Evolutionary conservation across 2,797 vertebrate genomes (phyloP).

Genomic region (Cephalopachus bancanus): DNA sequence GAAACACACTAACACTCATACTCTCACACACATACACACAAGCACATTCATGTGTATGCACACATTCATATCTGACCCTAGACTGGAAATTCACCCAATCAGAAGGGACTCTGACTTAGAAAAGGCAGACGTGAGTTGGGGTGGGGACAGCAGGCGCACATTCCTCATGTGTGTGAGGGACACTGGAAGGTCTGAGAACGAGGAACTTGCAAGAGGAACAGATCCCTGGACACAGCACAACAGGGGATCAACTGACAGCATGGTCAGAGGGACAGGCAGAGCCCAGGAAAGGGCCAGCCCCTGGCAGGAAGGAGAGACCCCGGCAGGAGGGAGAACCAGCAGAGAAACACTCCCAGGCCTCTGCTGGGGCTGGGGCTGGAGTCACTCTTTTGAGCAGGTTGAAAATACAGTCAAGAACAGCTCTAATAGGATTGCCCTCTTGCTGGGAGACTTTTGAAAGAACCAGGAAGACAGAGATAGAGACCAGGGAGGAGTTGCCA

Average conservation of each 20-base stretch:
- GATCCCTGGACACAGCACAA: neutral
- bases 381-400: too few relatives aligned
- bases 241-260: too few relatives aligned
- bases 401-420: neutral
- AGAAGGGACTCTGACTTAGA: too few relatives aligned
- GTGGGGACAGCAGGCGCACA: neutral
- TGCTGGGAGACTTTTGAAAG: neutral
- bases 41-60: neutral
- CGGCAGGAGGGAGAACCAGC: neutral
- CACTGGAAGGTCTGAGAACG: neutral
- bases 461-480: neutral
- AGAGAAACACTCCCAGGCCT: neutral
- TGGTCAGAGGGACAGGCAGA: neutral
- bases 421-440: neutral
- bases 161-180: accelerated
- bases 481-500: too few relatives aligned
- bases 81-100: too few relatives aligned
- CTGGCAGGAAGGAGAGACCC: neutral
- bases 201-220: neutral
- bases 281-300: neutral
- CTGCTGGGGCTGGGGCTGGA: neutral
- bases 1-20: neutral
- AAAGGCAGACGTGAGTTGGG: neutral
- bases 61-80: neutral
- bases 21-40: too few relatives aligned